Evolutionary conservation across 1,140 invertebrate species (phyloP), one percentile per base, ranked within the genome.

Genomic region (Trachymyrmex cornetzi): DNA sequence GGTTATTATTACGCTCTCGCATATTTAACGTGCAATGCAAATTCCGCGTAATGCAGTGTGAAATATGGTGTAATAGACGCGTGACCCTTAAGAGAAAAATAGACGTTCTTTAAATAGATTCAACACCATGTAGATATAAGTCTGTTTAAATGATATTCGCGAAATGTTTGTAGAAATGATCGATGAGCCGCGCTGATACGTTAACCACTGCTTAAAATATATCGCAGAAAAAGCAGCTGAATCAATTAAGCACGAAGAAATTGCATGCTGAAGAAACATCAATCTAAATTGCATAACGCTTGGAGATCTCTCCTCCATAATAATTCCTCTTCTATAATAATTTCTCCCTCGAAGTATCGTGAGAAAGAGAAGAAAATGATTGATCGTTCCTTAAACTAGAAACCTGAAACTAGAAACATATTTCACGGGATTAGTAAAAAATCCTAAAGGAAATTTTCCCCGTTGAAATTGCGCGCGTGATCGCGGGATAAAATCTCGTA

Each of bases 61-160:
- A 82, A 82, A 82, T 44, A n/a, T n/a, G 55, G 44, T 30, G 38
- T 74, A 75, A 82, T 82, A 61, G 38, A 75, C 69, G 38, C 50
- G 50, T 59, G 75, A 66, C 64, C 16, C 75, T 66, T 86, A 27
- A 44, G n/a, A 22, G 24, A 38, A 74, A 86, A 86, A 86, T 86
- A 80, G 72, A 85, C 27, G 74, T 22, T 53, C 75, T 80, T 88
- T 86, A 86, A 88, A 88, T 86, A 88, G 84, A 22, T 55, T 38
- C 30, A 30, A 75, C 67, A 57, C 44, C 64, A 38, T 44, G 3
- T 44, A 67, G 66, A 88, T 74, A 86, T 77, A 75, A 74, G 30
- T 74, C 30, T 64, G n/a, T 24, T 27, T 50, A 27, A 53, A 71
- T 50, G 55, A 50, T 61, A 48, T 7, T 7, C 38, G 57, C 22